phyloP scores from a whole-genome alignment of 2,888 invertebrate species.

The Drosophila helvetica region DNA sequence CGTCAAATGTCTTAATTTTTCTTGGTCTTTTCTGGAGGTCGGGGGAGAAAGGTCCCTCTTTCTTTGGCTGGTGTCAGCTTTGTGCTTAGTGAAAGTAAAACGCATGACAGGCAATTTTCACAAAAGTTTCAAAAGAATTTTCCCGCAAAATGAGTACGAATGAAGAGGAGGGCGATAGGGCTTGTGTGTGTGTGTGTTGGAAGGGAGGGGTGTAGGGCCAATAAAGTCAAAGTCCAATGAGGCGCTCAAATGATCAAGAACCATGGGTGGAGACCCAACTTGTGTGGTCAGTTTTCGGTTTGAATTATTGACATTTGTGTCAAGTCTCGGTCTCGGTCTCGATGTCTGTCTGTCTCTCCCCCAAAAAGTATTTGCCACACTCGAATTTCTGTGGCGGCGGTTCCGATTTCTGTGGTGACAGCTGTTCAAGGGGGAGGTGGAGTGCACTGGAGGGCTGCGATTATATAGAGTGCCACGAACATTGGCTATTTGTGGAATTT shows the following conservation, averaged over 20 bases:
- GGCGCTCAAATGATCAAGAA: conserved; percentile 68
- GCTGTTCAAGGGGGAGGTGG: conserved; percentile 26
- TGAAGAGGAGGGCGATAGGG: conserved; percentile 8
- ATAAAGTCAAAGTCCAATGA: conserved; percentile 65
- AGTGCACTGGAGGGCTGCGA: conserved; percentile 27
- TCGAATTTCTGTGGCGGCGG: conserved; percentile 70
- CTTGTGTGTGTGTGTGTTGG: too few relatives aligned
- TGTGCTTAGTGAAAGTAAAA: conserved; percentile 60
- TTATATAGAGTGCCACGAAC: conserved; percentile 40
- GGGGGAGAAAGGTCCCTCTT: conserved; percentile 9
- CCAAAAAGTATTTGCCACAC: conserved; percentile 61
- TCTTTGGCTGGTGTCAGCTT: conserved; percentile 17
- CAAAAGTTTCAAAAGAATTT: conserved; percentile 47
- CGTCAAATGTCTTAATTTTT: conserved; percentile 78
- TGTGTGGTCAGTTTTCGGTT: conserved; percentile 60
- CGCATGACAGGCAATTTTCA: conserved; percentile 76
- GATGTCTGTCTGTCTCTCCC: neutral
- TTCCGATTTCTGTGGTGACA: conserved; percentile 53
- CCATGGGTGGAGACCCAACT: conserved; percentile 41
- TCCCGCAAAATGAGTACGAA: conserved; percentile 66
- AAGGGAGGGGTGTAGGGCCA: conserved; percentile 27
- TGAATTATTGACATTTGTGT: conserved; percentile 76
- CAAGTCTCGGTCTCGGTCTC: conserved; percentile 28
- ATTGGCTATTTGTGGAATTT: conserved; percentile 59
- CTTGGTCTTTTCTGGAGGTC: conserved; percentile 1